phyloP scores from a whole-genome alignment of 1,140 invertebrate species.

The Phymorhynchus buccinoides region DNA sequence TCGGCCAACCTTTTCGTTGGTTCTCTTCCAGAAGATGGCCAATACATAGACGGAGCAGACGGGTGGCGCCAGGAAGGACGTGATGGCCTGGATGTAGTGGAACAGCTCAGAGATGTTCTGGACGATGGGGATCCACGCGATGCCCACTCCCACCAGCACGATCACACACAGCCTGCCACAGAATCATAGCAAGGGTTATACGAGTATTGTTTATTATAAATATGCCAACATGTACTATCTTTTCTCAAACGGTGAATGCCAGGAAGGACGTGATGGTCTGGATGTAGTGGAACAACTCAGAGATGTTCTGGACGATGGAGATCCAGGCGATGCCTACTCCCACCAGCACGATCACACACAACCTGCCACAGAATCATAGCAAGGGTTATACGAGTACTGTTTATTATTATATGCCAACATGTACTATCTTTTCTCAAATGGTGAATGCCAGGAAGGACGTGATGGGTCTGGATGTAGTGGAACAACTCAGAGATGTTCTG shows the following conservation, averaged over 20 bases:
- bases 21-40: constrained; percentile 76
- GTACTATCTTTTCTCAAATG: no score
- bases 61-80: constrained; percentile 77
- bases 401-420: no score
- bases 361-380: not conserved
- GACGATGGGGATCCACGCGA: constrained; percentile 78
- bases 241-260: no score
- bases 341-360: not conserved
- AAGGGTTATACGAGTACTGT: no score
- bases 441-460: constrained; percentile 77
- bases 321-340: not conserved
- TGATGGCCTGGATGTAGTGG: constrained; percentile 78
- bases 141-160: constrained; percentile 75
- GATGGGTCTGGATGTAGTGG: constrained; percentile 78
- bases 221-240: no score
- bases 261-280: not conserved
- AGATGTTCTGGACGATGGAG: not conserved
- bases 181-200: no score
- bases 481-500: constrained; percentile 77
- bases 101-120: constrained; percentile 77
- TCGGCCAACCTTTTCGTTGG: constrained; percentile 75
- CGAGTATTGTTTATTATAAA: not conserved
- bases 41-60: constrained; percentile 77
- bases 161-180: constrained; percentile 73
- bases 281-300: not conserved